These are phyloP conservation scores for Choristoneura fumiferana DNA, from an alignment of 1,140 invertebrate species.

Conservation along the genomic window DNA sequence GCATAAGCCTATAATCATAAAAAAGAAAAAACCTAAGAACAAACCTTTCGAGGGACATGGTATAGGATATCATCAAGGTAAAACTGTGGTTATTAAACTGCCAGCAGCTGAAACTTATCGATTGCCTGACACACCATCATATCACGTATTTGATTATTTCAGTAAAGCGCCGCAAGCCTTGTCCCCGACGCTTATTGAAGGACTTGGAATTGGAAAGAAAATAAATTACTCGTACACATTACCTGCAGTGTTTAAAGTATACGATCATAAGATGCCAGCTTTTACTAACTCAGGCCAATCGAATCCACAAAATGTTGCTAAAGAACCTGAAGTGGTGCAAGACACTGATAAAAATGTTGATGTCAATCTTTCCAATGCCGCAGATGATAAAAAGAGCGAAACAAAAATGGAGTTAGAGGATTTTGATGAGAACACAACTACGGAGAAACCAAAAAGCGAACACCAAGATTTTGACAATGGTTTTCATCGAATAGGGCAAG, in stretches of 20 bases:
- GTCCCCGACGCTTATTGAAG: slow-evolving; percentile 44
- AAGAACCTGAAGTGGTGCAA: neutral
- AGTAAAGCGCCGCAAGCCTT: slow-evolving; percentile 60
- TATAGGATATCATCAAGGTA: slow-evolving; percentile 73
- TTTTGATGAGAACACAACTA: neutral
- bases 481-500: no score
- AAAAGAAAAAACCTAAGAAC: slow-evolving; percentile 49
- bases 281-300: neutral
- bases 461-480: neutral
- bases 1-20: slow-evolving; percentile 36
- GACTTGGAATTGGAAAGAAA: slow-evolving; percentile 46
- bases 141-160: slow-evolving; percentile 69
- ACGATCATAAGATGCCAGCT: neutral
- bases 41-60: slow-evolving; percentile 68
- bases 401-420: neutral
- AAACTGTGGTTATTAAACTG: slow-evolving; percentile 66
- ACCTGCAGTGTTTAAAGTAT: slow-evolving; percentile 18
- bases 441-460: neutral
- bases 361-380: neutral
- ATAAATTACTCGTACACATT: slow-evolving; percentile 27
- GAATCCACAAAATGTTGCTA: neutral
- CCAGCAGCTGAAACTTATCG: slow-evolving; percentile 52
- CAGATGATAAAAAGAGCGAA: slow-evolving; percentile 3
- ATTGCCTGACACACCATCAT: slow-evolving; percentile 44
- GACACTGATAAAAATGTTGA: neutral